phyloP scores from a whole-genome alignment of 2,888 invertebrate genomes.

The Spodoptera exigua region DNA sequence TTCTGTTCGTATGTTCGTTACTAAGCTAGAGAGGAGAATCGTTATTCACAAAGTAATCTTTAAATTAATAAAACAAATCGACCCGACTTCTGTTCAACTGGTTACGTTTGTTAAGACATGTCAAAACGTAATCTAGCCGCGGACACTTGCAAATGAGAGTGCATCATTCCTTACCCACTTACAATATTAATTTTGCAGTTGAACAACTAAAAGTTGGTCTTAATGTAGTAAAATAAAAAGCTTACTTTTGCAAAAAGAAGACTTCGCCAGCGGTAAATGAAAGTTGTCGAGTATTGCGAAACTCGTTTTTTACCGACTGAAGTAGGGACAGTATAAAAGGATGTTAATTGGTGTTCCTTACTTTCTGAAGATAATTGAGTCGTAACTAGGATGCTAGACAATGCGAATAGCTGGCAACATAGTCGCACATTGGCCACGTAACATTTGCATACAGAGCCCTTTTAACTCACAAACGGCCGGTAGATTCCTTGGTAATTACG shows the following conservation, averaged over 20 bases:
- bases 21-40: conserved; percentile 44
- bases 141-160: conserved; percentile 81
- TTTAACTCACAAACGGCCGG: conserved; percentile 60
- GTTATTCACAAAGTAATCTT: conserved; percentile 64
- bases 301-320: conserved; percentile 66
- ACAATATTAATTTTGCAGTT: conserved; percentile 49
- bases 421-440: conserved; percentile 65
- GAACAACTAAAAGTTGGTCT: conserved; percentile 34
- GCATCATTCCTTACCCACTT: conserved; percentile 67
- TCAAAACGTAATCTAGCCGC: conserved; percentile 79
- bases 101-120: conserved; percentile 77
- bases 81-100: conserved; percentile 67
- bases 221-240: conserved; percentile 40
- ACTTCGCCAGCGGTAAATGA: conserved; percentile 38
- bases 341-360: conserved; percentile 83
- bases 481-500: conserved; percentile 65
- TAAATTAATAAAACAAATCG: conserved; percentile 73
- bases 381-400: conserved; percentile 78
- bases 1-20: conserved; percentile 38
- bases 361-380: conserved; percentile 81
- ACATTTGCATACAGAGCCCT: conserved; percentile 76
- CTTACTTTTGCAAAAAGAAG: conserved; percentile 26
- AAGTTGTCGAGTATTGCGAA: conserved; percentile 46
- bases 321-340: conserved; percentile 75
- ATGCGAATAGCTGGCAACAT: conserved; percentile 71